Conservation (phyloP, 2,888 invertebrate species). For the Melieria omissa region DNA sequence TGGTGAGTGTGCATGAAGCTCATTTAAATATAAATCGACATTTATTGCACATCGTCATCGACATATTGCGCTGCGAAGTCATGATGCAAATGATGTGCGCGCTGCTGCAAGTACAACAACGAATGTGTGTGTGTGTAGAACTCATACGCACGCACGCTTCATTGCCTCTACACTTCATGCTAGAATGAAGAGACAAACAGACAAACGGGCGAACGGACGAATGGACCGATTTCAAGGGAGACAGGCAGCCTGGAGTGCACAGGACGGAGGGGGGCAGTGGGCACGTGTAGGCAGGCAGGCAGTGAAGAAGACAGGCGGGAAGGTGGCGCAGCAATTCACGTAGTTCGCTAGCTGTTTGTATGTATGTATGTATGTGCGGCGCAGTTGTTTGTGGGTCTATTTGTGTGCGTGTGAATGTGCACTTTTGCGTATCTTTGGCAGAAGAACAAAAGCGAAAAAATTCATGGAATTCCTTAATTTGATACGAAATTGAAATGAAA, state of each 20-base stretch:
- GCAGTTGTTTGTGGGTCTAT: background rate
- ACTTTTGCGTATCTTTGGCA: constrained; percentile 17
- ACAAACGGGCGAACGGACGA: background rate
- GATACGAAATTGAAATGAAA: constrained; percentile 44
- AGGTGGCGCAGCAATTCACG: too few species aligned
- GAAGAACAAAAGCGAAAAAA: constrained; percentile 40
- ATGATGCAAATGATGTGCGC: too few species aligned
- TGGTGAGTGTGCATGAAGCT: too few species aligned
- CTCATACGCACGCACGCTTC: background rate
- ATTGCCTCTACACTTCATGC: background rate
- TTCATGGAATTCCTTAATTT: constrained; percentile 45
- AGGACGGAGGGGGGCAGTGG: too few species aligned
- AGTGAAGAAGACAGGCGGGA: too few species aligned
- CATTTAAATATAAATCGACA: too few species aligned
- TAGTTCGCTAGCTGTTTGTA: background rate
- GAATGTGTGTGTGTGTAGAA: background rate
- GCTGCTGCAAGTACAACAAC: too few species aligned
- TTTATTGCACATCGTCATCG: too few species aligned
- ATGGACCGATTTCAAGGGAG: too few species aligned
- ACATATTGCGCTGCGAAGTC: too few species aligned
- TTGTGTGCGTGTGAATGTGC: background rate
- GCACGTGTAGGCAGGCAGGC: too few species aligned
- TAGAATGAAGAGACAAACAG: constrained; percentile 5
- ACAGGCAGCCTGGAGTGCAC: too few species aligned
- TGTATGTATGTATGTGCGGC: background rate